Conservation (phyloP, 2,888 invertebrate species). For the Tigriopus californicus region DNA sequence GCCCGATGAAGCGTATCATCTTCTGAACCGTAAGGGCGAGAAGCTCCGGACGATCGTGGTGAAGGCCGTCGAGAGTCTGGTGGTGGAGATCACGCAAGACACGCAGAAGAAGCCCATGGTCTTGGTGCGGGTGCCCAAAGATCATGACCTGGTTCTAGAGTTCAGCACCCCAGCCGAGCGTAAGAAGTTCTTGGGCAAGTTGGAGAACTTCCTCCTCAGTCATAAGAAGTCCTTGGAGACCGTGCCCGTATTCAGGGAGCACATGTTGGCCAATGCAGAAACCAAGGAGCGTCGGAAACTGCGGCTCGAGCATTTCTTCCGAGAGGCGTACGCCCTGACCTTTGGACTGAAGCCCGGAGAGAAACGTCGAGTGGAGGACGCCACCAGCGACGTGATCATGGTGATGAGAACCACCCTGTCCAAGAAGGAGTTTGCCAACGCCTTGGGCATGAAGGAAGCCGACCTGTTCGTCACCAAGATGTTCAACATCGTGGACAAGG, state of each 20-base stretch:
- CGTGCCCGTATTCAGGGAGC: conserved; percentile 39
- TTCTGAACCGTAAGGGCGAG: conserved; percentile 77
- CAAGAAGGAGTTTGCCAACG: conserved; percentile 79
- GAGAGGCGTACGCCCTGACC: conserved; percentile 83
- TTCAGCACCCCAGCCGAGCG: conserved; percentile 60
- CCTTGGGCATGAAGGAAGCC: conserved; percentile 82
- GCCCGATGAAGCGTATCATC: conserved; percentile 64
- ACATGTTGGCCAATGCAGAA: conserved; percentile 75
- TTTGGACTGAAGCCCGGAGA: conserved; percentile 77
- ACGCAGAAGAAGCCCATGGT: conserved; percentile 43
- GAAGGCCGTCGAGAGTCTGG: conserved; percentile 50
- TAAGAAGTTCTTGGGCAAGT: conserved; percentile 65
- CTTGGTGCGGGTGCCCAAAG: conserved; percentile 57
- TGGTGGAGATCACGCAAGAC: conserved; percentile 76
- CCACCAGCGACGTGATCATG: conserved; percentile 48
- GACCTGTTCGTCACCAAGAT: conserved; percentile 89
- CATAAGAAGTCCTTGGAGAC: conserved; percentile 62
- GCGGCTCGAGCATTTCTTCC: conserved; percentile 77
- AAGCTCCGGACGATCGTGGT: conserved; percentile 64
- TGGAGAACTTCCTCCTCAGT: conserved; percentile 61
- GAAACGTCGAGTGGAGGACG: conserved; percentile 46
- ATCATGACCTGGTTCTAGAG: conserved; percentile 81
- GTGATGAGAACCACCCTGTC: conserved; percentile 83
- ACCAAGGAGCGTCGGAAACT: conserved; percentile 81
- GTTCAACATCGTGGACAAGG: conserved; percentile 93